Conservation (phyloP, 1,140 invertebrate genomes). For the Vanessa tameamea region DNA sequence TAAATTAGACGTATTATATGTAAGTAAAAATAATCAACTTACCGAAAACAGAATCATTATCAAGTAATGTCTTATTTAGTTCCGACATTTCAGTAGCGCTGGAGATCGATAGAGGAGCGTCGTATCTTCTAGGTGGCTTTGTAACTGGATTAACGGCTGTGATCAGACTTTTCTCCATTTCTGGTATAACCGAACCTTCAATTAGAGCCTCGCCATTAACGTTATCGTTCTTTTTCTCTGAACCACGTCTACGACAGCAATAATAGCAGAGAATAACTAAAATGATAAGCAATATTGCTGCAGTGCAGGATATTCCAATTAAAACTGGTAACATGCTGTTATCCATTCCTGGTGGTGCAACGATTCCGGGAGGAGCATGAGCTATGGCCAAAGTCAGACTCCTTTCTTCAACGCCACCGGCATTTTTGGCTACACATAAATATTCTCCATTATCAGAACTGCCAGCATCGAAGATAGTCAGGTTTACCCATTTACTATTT, state of each 20-base stretch:
- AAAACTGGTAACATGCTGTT: slow-evolving; percentile 78
- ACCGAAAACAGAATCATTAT: slow-evolving; percentile 87
- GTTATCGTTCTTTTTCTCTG: slow-evolving; percentile 81
- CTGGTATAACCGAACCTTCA: slow-evolving; percentile 82
- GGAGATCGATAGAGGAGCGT: slow-evolving; percentile 85
- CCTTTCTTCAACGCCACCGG: slow-evolving; percentile 89
- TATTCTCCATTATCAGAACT: slow-evolving; percentile 92
- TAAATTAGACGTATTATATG: neutral
- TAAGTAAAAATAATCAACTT: slow-evolving; percentile 69
- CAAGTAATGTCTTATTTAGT: slow-evolving; percentile 88
- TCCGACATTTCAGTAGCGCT: slow-evolving; percentile 89
- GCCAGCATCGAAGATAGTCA: slow-evolving; percentile 87
- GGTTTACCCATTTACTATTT: slow-evolving; percentile 86
- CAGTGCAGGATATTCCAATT: slow-evolving; percentile 78
- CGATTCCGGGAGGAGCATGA: slow-evolving; percentile 67
- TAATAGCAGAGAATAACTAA: slow-evolving; percentile 85
- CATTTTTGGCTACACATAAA: slow-evolving; percentile 92
- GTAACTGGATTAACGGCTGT: slow-evolving; percentile 90
- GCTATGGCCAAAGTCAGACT: slow-evolving; percentile 85
- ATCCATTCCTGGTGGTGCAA: slow-evolving; percentile 70
- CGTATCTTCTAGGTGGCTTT: slow-evolving; percentile 88
- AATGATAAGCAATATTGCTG: slow-evolving; percentile 83
- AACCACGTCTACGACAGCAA: slow-evolving; percentile 83
- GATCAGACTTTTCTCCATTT: slow-evolving; percentile 90
- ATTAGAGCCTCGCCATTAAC: slow-evolving; percentile 83